phyloP scores from a whole-genome alignment of 2,888 invertebrate genomes.

The Spatulosminthurus flaviceps region DNA sequence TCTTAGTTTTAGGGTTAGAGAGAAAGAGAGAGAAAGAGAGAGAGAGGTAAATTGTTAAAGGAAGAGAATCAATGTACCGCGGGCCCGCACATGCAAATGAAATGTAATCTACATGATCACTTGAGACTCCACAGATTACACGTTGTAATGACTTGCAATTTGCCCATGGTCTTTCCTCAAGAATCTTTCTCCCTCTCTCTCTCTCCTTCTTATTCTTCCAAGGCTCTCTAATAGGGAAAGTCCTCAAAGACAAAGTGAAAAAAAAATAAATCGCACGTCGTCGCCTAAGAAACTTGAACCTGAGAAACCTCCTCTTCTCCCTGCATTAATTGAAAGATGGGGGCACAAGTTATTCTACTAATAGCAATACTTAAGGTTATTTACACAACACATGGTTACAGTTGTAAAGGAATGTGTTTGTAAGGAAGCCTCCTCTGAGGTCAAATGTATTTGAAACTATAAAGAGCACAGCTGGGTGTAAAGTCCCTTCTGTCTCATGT shows the following conservation, averaged over 20 bases:
- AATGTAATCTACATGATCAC: constrained; percentile 48
- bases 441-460: neutral
- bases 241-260: no score
- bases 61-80: constrained; percentile 43
- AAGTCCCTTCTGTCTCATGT: constrained; percentile 4
- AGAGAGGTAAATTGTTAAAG: neutral
- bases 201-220: no score
- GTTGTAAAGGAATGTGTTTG: neutral
- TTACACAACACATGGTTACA: neutral
- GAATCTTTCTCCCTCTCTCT: no score
- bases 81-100: constrained; percentile 41
- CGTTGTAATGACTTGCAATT: constrained; percentile 47
- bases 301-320: neutral
- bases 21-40: neutral
- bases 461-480: constrained; percentile 10
- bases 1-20: neutral
- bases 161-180: constrained; percentile 17
- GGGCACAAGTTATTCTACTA: neutral
- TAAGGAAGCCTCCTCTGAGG: neutral
- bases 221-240: no score
- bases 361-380: no score
- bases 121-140: constrained; percentile 48
- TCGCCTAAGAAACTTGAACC: neutral
- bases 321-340: neutral
- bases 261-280: constrained; percentile 31